Percentiles rank a stretch among this genome's conserved stretches.
These are phyloP conservation scores for Oophaga pumilio DNA, from an alignment of 2,113 vertebrate species.

Conservation along the genomic window DNA sequence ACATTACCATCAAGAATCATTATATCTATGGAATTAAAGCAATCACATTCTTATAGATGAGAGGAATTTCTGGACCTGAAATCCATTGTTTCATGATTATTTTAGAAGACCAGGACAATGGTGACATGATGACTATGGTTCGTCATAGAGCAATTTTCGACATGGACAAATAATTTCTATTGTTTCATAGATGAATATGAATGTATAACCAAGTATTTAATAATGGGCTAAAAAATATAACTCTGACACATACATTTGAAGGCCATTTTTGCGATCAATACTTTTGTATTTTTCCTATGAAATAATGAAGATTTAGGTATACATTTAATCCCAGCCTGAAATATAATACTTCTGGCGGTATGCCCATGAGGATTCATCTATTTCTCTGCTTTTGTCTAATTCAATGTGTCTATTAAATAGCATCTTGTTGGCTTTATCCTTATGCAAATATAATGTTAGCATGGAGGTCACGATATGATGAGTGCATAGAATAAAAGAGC, in stretches of 20 bases:
- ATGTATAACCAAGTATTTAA: not conserved
- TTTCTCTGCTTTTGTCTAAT: slow-evolving; percentile 6
- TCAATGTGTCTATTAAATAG: not conserved
- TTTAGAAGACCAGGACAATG: not conserved
- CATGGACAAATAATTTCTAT: not conserved
- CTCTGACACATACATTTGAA: too few relatives aligned
- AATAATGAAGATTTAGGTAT: too few relatives aligned
- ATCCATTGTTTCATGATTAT: not conserved
- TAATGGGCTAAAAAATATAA: too few relatives aligned
- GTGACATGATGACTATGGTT: too few relatives aligned
- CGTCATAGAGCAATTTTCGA: not conserved
- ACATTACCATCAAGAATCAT: not conserved
- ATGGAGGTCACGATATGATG: too few relatives aligned
- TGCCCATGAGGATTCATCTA: too few relatives aligned
- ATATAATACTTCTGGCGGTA: too few relatives aligned
- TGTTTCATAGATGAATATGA: not conserved
- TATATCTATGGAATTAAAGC: not conserved
- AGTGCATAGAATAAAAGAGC: too few relatives aligned
- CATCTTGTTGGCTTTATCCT: not conserved
- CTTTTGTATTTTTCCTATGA: not conserved
- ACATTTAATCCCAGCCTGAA: too few relatives aligned
- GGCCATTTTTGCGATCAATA: not conserved
- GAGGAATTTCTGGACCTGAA: not conserved
- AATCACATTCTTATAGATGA: not conserved
- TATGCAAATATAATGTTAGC: slow-evolving; percentile 7